phyloP scores from a whole-genome alignment of 2,113 vertebrate species.

The Eptatretus burgeri region DNA sequence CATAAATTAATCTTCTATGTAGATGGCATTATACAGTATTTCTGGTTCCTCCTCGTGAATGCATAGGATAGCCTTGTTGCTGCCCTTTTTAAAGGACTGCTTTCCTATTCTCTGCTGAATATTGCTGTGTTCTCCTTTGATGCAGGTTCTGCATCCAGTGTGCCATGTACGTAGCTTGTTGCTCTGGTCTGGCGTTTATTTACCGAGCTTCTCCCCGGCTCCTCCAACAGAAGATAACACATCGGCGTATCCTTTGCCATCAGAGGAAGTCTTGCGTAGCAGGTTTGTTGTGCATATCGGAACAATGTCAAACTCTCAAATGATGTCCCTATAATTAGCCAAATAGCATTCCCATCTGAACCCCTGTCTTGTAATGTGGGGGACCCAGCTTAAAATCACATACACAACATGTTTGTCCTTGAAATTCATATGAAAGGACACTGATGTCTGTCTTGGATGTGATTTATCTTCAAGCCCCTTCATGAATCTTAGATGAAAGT shows the following conservation, averaged over 20 bases:
- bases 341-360: background rate
- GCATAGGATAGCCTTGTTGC: background rate
- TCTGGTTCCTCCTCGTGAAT: background rate
- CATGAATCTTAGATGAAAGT: too few relatives aligned
- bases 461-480: too few relatives aligned
- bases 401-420: background rate
- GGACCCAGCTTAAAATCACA: background rate
- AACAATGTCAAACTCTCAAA: background rate
- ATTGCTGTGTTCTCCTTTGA: background rate
- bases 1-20: background rate
- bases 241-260: background rate
- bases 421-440: too few relatives aligned
- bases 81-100: background rate
- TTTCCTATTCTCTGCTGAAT: too few relatives aligned
- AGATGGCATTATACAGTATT: background rate
- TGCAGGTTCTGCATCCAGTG: slow-evolving; percentile 71
- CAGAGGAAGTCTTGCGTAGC: background rate
- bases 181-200: slow-evolving; percentile 51
- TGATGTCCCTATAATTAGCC: background rate
- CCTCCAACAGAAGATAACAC: background rate
- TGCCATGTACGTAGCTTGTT: slow-evolving; percentile 80
- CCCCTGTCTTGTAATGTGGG: background rate
- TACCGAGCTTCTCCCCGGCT: background rate
- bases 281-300: background rate
- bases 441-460: too few relatives aligned